Evolutionary conservation across 2,797 vertebrate species (phyloP), one percentile per base, ranked within the genome.

Genomic region (Rachycentron canadum): DNA sequence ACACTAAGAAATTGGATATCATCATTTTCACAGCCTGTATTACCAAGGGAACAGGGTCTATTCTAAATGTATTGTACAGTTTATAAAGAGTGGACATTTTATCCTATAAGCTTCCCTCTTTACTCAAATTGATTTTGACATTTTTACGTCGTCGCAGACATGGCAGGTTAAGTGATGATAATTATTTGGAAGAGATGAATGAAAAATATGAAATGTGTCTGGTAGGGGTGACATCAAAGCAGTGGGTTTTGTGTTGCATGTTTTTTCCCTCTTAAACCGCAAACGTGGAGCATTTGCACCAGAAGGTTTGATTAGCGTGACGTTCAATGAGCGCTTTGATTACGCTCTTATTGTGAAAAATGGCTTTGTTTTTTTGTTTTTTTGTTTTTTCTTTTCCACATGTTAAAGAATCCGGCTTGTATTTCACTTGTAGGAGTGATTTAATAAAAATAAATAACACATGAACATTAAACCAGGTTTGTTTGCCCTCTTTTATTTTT

Each of bases 91-190:
- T 62, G 86, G 83, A 57, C 78, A 83, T 86, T 90, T 87, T 81
- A 77, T 90, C 90, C 86, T 84, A 88, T 88, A 91, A 89, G 86
- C 80, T 62, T 73, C 69, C 63, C 47, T 63, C 85, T 84, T 82
- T 16, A 55, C 69, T 76, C 79, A 91, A 92, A 92, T 93, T 88
- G 90, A 89, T 87, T 89, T 50, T 86, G 92, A 92, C 92, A 62
- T 83, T 67, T 86, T 81, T 38, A n/a, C 80, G 69, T 92, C 79
- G 78, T 71, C 25, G 67, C 86, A 88, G 85, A 91, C 82, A 64
- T 25, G 70, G 50, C 73, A 43, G 91, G 93, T 93, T 93, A 93
- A 94, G 86, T 89, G 91, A 86, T 76, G 88, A 88, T 93, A 94
- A 93, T 92, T 92, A 91, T 92, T 89, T 86, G 76, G 68, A 65